A percentile compares a stretch with the other conserved stretches of the same genome.
Evolutionary conservation across 2,888 invertebrate species (phyloP).

Genomic region (Criorhina ranunculi): DNA sequence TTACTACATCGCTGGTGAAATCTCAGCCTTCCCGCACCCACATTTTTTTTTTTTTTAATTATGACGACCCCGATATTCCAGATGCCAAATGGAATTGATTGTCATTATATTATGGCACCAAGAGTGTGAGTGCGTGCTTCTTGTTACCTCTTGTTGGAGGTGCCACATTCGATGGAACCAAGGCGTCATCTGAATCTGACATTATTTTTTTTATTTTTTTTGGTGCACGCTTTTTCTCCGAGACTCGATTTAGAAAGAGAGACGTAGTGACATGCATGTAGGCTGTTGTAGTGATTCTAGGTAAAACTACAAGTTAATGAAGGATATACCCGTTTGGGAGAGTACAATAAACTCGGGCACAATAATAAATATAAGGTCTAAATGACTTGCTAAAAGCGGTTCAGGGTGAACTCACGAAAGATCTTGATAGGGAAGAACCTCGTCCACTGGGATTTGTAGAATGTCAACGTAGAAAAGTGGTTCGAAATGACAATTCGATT

Average conservation of each 20-base stretch:
- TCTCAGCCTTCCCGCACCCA: slow-evolving; percentile 72
- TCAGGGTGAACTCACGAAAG: slow-evolving; percentile 12
- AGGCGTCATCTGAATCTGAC: slow-evolving; percentile 20
- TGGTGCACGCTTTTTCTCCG: slow-evolving; percentile 42
- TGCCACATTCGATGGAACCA: slow-evolving; percentile 39
- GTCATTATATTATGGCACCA: slow-evolving; percentile 67
- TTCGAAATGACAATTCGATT: neutral
- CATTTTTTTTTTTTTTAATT: slow-evolving; percentile 71
- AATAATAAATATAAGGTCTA: slow-evolving; percentile 40
- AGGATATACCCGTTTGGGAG: slow-evolving; percentile 28
- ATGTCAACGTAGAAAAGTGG: slow-evolving; percentile 6
- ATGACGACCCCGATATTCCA: slow-evolving; percentile 66
- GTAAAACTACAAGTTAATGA: slow-evolving; percentile 16
- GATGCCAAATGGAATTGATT: slow-evolving; percentile 75
- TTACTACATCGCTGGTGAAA: slow-evolving; percentile 73
- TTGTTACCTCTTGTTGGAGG: slow-evolving; percentile 38
- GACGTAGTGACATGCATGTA: slow-evolving; percentile 43
- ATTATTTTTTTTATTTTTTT: too few species aligned
- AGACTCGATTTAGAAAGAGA: slow-evolving; percentile 36
- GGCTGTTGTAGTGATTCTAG: slow-evolving; percentile 29
- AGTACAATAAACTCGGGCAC: slow-evolving; percentile 22
- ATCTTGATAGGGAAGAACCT: slow-evolving; percentile 43
- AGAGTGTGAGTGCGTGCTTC: slow-evolving; percentile 47
- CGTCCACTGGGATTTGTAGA: slow-evolving; percentile 33
- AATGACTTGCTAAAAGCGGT: slow-evolving; percentile 64